Evolutionary conservation across 2,888 invertebrate genomes (phyloP).

Genomic region (Mythimna pallens): DNA sequence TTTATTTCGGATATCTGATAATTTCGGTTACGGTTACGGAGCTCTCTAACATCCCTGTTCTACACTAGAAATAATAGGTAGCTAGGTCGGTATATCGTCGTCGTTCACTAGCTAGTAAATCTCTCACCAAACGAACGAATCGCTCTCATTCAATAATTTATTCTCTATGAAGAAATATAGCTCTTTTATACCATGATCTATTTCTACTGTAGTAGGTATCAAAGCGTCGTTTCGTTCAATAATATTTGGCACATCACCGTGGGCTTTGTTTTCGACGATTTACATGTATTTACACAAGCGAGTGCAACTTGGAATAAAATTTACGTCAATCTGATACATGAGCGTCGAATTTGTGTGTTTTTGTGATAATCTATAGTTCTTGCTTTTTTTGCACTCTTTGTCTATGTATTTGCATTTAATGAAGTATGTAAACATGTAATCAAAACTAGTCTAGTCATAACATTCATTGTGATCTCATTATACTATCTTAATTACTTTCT

Average conservation of each 20-base stretch:
- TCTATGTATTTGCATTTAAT: slow-evolving; percentile 6
- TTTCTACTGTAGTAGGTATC: slow-evolving; percentile 33
- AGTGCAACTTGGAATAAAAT: slow-evolving; percentile 57
- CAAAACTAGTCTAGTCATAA: slow-evolving; percentile 40
- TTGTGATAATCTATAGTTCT: slow-evolving; percentile 18
- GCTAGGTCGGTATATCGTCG: background rate
- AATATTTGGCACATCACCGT: slow-evolving; percentile 53
- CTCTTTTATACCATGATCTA: slow-evolving; percentile 39
- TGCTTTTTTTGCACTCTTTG: slow-evolving; percentile 13
- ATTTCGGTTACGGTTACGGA: too few species aligned
- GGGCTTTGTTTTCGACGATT: slow-evolving; percentile 59
- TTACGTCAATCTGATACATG: slow-evolving; percentile 52
- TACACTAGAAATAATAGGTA: slow-evolving; percentile 12
- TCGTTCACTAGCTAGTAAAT: background rate
- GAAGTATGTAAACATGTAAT: slow-evolving; percentile 24
- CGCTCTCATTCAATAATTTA: slow-evolving; percentile 33
- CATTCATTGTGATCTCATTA: slow-evolving; percentile 24
- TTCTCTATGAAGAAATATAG: slow-evolving; percentile 44
- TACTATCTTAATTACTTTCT: slow-evolving; percentile 38
- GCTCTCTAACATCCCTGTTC: too few species aligned
- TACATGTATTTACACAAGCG: slow-evolving; percentile 60
- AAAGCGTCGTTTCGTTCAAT: slow-evolving; percentile 36
- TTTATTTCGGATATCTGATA: too few species aligned
- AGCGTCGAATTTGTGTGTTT: slow-evolving; percentile 29
- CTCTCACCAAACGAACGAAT: slow-evolving; percentile 22